phyloP scores from a whole-genome alignment of 2,113 vertebrate genomes.

The Taxidea taxus region DNA sequence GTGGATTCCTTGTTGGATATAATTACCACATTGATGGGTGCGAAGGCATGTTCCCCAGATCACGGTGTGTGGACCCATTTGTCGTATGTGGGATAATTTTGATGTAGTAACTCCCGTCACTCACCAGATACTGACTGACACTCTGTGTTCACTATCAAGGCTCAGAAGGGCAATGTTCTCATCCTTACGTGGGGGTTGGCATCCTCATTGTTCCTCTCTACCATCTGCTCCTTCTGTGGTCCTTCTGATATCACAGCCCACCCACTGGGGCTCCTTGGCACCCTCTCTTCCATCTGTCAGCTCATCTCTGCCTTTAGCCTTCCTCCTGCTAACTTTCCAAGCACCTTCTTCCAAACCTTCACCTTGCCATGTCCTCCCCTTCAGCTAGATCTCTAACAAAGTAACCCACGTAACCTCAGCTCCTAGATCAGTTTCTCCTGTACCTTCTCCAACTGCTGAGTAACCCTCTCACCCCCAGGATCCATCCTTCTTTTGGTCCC shows the following conservation, averaged over 20 bases:
- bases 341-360: not conserved
- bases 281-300: not conserved
- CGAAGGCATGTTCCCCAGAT: not conserved
- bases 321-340: not conserved
- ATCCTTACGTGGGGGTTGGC: not conserved
- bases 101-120: not conserved
- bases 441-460: too few species aligned
- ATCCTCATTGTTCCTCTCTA: not conserved
- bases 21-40: not conserved
- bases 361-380: not conserved
- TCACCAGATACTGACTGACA: not conserved
- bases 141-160: not conserved
- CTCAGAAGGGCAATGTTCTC: not conserved
- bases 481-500: not conserved
- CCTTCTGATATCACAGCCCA: not conserved
- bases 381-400: not conserved
- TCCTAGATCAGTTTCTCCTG: not conserved
- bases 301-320: not conserved
- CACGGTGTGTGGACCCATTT: not conserved
- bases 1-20: not conserved
- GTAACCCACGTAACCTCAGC: rapidly evolving
- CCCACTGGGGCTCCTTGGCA: not conserved
- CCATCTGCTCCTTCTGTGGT: not conserved
- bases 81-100: not conserved
- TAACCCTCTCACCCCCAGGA: too few species aligned